These are phyloP conservation scores for Drosophila limbata DNA, from an alignment of 2,888 invertebrate species.

Conservation along the genomic window DNA sequence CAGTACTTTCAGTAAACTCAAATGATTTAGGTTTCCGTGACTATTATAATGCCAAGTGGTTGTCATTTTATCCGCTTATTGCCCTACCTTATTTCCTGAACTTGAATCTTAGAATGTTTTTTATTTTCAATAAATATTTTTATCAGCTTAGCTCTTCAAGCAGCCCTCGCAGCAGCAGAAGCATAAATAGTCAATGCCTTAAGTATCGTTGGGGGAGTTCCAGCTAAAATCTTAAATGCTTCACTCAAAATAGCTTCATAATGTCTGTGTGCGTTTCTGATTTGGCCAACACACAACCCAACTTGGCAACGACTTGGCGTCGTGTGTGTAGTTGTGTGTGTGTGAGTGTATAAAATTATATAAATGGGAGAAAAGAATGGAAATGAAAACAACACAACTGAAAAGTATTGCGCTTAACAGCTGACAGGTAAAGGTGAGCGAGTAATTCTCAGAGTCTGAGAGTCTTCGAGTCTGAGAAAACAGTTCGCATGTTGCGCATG, in stretches of 20 bases:
- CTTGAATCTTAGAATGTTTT: no score
- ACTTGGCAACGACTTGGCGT: conserved; percentile 6
- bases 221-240: conserved; percentile 71
- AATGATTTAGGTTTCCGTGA: no score
- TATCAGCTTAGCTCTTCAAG: background rate
- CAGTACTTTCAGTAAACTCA: no score
- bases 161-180: conserved; percentile 20
- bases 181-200: conserved; percentile 52
- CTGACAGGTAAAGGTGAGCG: conserved; percentile 20
- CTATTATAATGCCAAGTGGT: no score
- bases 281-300: conserved; percentile 47
- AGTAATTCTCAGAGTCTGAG: background rate
- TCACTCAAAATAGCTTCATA: conserved; percentile 72
- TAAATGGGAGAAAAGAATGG: conserved; percentile 4
- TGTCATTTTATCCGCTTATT: no score
- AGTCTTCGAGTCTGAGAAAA: conserved; percentile 4
- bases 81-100: no score
- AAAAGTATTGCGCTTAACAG: conserved; percentile 33
- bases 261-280: conserved; percentile 70
- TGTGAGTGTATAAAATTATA: conserved; percentile 7
- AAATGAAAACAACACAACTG: conserved; percentile 8
- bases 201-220: conserved; percentile 58
- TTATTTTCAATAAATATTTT: background rate
- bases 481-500: conserved; percentile 1
- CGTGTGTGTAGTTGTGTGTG: conserved; percentile 13